Conservation (phyloP, 2,888 invertebrate species). For the Hyalella azteca region DNA sequence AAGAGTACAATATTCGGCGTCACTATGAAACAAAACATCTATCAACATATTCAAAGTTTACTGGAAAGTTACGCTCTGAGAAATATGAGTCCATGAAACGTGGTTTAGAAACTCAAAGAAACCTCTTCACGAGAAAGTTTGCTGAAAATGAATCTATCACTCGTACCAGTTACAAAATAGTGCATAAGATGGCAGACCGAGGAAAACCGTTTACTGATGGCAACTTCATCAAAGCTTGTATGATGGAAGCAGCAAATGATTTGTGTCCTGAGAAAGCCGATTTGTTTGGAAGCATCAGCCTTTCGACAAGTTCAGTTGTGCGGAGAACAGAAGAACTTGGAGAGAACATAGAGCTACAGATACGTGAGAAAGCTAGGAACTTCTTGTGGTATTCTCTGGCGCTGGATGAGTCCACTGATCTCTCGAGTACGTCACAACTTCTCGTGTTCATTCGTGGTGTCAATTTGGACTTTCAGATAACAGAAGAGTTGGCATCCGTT, state of each 20-base stretch:
- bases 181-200: background rate
- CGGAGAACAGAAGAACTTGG: conserved; percentile 32
- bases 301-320: conserved; percentile 15
- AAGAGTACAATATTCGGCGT: background rate
- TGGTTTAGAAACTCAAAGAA: background rate
- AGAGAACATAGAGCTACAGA: background rate
- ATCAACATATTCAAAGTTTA: background rate
- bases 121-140: background rate
- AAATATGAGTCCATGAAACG: background rate
- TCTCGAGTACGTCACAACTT: conserved; percentile 14
- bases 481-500: conserved; percentile 1
- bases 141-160: conserved; percentile 11
- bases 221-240: conserved; percentile 24
- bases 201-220: conserved; percentile 35
- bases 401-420: conserved; percentile 24
- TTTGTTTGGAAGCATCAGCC: conserved; percentile 12
- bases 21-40: background rate
- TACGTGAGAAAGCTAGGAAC: conserved; percentile 22
- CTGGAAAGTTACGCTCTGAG: background rate
- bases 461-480: conserved; percentile 21
- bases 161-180: background rate
- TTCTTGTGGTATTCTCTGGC: conserved; percentile 10
- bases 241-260: conserved; percentile 28
- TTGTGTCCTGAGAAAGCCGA: background rate
- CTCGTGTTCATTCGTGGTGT: conserved; percentile 6